Base-by-base conservation (phyloP, 37 sponge, comb jelly and placozoan genomes). In the Halichondria panicea region DNA sequence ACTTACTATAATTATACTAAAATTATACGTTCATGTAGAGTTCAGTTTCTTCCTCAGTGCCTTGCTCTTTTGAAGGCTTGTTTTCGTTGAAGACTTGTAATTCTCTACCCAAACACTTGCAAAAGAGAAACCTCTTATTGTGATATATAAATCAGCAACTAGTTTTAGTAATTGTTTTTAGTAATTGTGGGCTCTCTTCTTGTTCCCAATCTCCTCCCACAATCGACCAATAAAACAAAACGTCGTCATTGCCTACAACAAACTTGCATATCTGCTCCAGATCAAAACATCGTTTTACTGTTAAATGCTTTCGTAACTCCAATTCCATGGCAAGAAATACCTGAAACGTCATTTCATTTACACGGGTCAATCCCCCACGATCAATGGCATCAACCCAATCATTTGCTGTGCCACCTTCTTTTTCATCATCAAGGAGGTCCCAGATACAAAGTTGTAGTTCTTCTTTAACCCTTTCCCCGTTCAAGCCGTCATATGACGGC, bases 91-190 rank as follows among this genome's bases (percentile, higher is more conserved):
- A 12, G 34, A 2, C 64, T n/a, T n/a, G n/a, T n/a, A n/a, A n/a
- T n/a, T n/a, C n/a, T n/a, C n/a, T n/a, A n/a, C n/a, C n/a, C n/a
- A 30, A 33, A 35, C 64, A 63, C 64, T 27, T 50, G 72, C 57
- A 39, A 48, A 37, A 3, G 73, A 81, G 36, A 81, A 81, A 72
- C 81, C 73, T 35, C 81, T 22, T 4, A 81, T 53, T 61, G 81
- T 81, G 42, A 81, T 31, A 72, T 66, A 81, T 24, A 81, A 40
- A 48, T 68, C 37, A 9, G 63, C 71, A 25, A 81, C 30, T 59
- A 72, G 52, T 3, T 24, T 18, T 60, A 81, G 55, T 24, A 81
- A 73, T 72, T 32, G 65, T 81, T 70, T n/a, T n/a, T n/a, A n/a
- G n/a, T n/a, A n/a, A n/a, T n/a, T n/a, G n/a, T n/a, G n/a, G 28